Evolutionary conservation across 2,888 invertebrate species (phyloP), one percentile per base, ranked within the genome.

Genomic region (Aphodius sticticus): DNA sequence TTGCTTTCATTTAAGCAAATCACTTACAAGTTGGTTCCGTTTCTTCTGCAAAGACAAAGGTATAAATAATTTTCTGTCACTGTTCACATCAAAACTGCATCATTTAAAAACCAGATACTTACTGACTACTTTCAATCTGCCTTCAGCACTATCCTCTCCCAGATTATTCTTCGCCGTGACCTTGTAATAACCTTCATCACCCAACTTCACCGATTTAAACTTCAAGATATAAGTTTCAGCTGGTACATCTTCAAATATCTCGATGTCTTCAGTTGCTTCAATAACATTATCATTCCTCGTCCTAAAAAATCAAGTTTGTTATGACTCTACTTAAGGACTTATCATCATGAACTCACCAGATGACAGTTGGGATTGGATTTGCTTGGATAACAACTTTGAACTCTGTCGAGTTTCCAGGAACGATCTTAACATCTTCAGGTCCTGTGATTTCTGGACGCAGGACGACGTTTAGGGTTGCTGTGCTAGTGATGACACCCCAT

Each of bases 301-400:
- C 93, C 93, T 93, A 82, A 15, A 80, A 38, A 37, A 69, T 38
- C 69, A 37, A 70, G 14, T 26, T 9, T 9, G 38, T 69, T 37
- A 69, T 70, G 72, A 16, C n/a, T 36, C 15, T 15, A 14, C 53
- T 69, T 16, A 37, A 71, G 12, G 37, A 9, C 53, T 35, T 35
- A 35, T 69, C 16, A 77, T 38, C 76, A 16, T 26, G 38, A 77
- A 83, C 85, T 84, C 85, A 91, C 97, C 98, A 99, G 84, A 95
- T 93, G 1, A 99, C 93, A 83, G 95, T 95, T 1, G 99, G 97
- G 82, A 94, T 93, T 0, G 99, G 99, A 89, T 97, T 97, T 35
- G 98, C 97, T 84, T 94, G 94, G 1, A 99, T 93, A 70, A 94
- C 92, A 69, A 95, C 96, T 84, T 95, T 93, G 87, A 99, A 94